Base-by-base conservation (phyloP, 2,113 vertebrate species). In the Herpetotheres cachinnans region DNA sequence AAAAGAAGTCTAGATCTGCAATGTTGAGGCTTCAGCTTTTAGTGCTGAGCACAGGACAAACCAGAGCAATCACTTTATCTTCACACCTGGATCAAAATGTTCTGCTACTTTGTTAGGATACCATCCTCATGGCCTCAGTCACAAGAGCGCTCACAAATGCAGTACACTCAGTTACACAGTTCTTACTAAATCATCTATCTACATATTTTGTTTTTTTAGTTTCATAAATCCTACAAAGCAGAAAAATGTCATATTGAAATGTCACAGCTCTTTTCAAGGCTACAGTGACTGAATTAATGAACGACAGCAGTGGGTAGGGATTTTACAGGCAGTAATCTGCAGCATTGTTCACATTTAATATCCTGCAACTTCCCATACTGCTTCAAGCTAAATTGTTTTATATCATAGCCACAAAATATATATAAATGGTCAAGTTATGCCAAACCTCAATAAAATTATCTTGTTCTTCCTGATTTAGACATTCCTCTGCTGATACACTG, bases 381-480 rank as follows among this genome's bases (percentile, higher is more conserved):
- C 29, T 89, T 80, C 44, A 62, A 25, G 10, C 9, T 7, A 65
- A 42, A 85, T 2, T 2, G 16, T 32, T 50, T 52, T 32, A 27
- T 66, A 27, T 47, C 36, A 36, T 8, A 92, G 20, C 5, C 32
- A 70, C 27, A 83, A 34, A 56, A 84, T 34, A 61, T 2, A 94
- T 5, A 4, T 15, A 84, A 78, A 46, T 5, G 6, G 12, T 59
- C 78, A 80, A 11, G 63, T 56, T 79, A 81, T 8, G 20, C 42
- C 99, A 98, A 96, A 99, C 99, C 99, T 99, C 99, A 66, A 98
- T 98, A 90, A 98, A 96, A 90, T 85, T 95, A 80, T 96, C 93
- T 49, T 98, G 56, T 32, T 98, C 98, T 34, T 97, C 95, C 65
- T 22, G 98, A 97, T 96, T 98, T 89, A 95, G 46, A 24, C 96